Percentiles rank a stretch among this genome's conserved stretches.
Conservation (phyloP, 2,797 vertebrate genomes). For the Enteromius mattozi region DNA sequence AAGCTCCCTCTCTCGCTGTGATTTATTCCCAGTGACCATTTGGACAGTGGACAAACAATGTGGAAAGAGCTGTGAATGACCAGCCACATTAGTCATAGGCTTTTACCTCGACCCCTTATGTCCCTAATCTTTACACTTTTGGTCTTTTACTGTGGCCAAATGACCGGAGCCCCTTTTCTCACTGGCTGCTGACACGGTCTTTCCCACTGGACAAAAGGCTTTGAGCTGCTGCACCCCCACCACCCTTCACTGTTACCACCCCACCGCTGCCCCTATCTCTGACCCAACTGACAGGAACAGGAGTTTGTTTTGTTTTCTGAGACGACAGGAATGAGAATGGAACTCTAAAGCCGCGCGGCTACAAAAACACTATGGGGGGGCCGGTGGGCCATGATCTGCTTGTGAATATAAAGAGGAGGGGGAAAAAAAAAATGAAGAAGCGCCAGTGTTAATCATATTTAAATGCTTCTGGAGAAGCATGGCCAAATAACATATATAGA, state of each 20-base stretch:
- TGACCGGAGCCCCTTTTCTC: constrained; percentile 68
- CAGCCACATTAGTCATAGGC: constrained; percentile 85
- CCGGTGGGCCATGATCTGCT: constrained; percentile 34
- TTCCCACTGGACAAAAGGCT: constrained; percentile 80
- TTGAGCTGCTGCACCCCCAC: constrained; percentile 66
- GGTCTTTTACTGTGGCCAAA: constrained; percentile 72
- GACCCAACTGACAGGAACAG: constrained; percentile 69
- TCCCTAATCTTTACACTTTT: constrained; percentile 75
- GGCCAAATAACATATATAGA: constrained; percentile 70
- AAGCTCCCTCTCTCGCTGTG: constrained; percentile 68
- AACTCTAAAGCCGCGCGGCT: constrained; percentile 52
- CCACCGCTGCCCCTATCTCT: constrained; percentile 52
- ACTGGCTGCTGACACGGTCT: constrained; percentile 75
- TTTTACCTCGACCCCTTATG: constrained; percentile 73
- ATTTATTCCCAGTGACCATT: constrained; percentile 86
- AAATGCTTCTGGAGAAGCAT: constrained; percentile 70
- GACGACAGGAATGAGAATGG: constrained; percentile 61
- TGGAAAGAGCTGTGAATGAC: constrained; percentile 62
- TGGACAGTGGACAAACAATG: constrained; percentile 85
- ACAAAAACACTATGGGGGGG: constrained; percentile 51
- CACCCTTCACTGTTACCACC: constrained; percentile 71
- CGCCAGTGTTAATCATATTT: constrained; percentile 69
- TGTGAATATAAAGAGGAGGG: constrained; percentile 34
- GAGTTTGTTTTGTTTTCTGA: constrained; percentile 77
- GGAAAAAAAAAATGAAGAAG: constrained; percentile 33